phyloP scores from a whole-genome alignment of 2,113 vertebrate species.

The Halichoeres trimaculatus region DNA sequence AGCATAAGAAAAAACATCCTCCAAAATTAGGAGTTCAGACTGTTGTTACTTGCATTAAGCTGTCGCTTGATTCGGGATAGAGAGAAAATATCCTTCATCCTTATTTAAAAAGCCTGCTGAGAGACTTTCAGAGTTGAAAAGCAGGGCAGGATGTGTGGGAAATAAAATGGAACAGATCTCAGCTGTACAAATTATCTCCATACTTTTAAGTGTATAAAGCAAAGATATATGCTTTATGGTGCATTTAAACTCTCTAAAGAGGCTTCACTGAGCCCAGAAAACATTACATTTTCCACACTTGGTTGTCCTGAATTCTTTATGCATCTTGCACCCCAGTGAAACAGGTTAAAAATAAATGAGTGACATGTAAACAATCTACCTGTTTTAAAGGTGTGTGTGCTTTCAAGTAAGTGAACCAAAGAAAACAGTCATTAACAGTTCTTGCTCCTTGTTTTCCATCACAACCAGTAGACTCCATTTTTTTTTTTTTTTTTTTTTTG shows the following conservation, averaged over 20 bases:
- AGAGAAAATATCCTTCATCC: background rate
- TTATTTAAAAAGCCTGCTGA: background rate
- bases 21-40: too few relatives aligned
- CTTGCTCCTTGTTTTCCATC: slow-evolving; percentile 1
- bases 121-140: background rate
- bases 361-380: too few relatives aligned
- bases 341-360: background rate
- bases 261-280: background rate
- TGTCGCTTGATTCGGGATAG: too few relatives aligned
- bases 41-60: too few relatives aligned
- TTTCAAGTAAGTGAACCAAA: too few relatives aligned
- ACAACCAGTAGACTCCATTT: slow-evolving; percentile 1
- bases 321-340: too few relatives aligned
- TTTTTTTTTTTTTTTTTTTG: slow-evolving; percentile 10
- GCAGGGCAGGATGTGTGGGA: background rate
- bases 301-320: too few relatives aligned
- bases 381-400: too few relatives aligned
- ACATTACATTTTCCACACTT: background rate
- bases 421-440: too few relatives aligned
- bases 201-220: background rate
- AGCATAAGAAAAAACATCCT: too few relatives aligned
- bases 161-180: background rate
- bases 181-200: background rate
- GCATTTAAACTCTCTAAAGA: background rate
- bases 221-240: background rate